phyloP scores from a whole-genome alignment of 2,797 vertebrate genomes.

The Naso thynnoides region DNA sequence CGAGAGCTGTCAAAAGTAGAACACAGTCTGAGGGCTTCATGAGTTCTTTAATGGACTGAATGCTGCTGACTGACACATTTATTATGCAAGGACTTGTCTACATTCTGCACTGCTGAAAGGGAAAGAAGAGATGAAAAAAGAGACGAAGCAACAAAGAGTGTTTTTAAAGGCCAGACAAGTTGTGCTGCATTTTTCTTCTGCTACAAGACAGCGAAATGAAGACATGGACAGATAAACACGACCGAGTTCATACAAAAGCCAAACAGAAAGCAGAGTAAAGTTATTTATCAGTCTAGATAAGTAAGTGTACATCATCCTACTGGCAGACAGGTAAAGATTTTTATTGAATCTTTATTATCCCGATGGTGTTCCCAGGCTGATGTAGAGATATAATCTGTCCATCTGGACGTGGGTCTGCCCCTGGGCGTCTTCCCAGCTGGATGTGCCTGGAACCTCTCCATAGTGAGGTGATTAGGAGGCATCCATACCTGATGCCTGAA shows the following conservation, averaged over 20 bases:
- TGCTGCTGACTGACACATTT: constrained; percentile 38
- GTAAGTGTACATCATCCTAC: too few relatives aligned
- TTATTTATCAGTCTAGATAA: too few relatives aligned
- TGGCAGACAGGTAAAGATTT: too few relatives aligned
- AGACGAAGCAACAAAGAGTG: background rate
- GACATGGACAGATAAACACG: background rate
- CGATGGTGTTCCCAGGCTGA: too few relatives aligned
- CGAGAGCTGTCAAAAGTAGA: constrained; percentile 2
- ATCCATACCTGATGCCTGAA: too few relatives aligned
- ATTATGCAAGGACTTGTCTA: constrained; percentile 23
- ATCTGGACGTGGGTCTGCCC: too few relatives aligned
- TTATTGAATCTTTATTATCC: too few relatives aligned
- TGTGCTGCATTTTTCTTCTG: background rate
- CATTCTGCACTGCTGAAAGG: constrained; percentile 1
- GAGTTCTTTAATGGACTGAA: constrained; percentile 43
- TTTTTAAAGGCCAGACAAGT: background rate
- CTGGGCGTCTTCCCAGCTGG: too few relatives aligned
- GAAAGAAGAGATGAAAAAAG: background rate
- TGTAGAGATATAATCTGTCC: too few relatives aligned
- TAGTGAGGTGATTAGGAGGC: too few relatives aligned
- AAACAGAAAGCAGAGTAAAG: too few relatives aligned
- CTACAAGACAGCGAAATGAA: background rate
- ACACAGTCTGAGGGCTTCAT: constrained; percentile 35
- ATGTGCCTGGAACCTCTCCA: too few relatives aligned
- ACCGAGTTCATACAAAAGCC: background rate